Percentiles rank a stretch among this genome's conserved stretches.
phyloP scores from a whole-genome alignment of 2,797 vertebrate species.

The Capromys pilorides region DNA sequence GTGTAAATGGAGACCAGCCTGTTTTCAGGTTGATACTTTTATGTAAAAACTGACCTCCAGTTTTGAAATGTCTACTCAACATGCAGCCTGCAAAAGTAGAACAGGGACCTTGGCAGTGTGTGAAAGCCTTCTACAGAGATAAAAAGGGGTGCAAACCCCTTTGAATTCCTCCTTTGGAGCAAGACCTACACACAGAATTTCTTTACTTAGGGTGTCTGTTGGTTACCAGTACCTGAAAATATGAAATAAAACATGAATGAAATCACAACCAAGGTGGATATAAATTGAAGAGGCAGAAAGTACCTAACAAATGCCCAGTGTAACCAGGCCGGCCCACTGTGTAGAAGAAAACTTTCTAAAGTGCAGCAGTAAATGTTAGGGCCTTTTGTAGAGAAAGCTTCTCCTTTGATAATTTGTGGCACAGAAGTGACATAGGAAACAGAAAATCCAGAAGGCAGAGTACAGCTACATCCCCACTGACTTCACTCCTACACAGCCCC shows the following conservation, averaged over 20 bases:
- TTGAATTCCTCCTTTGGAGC: conserved; percentile 64
- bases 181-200: conserved; percentile 57
- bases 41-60: conserved; percentile 51
- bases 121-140: conserved; percentile 60
- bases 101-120: not conserved
- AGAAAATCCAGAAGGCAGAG: not conserved
- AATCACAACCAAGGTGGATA: conserved; percentile 5
- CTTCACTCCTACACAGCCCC: not conserved
- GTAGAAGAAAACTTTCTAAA: conserved; percentile 63
- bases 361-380: conserved; percentile 47
- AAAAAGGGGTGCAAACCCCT: conserved; percentile 26
- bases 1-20: not conserved
- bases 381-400: not conserved
- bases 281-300: conserved; percentile 56
- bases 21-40: conserved; percentile 55
- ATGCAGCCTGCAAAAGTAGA: conserved; percentile 55
- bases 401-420: not conserved
- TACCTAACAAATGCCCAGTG: not conserved
- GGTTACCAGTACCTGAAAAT: conserved; percentile 47
- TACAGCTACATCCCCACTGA: conserved; percentile 25
- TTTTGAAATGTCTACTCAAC: conserved; percentile 54
- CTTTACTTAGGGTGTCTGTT: conserved; percentile 27
- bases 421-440: conserved; percentile 30
- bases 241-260: conserved; percentile 57
- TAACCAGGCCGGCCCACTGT: conserved; percentile 41